Evolutionary conservation across 2,113 vertebrate species (phyloP).

Genomic region (Barbus barbus): DNA sequence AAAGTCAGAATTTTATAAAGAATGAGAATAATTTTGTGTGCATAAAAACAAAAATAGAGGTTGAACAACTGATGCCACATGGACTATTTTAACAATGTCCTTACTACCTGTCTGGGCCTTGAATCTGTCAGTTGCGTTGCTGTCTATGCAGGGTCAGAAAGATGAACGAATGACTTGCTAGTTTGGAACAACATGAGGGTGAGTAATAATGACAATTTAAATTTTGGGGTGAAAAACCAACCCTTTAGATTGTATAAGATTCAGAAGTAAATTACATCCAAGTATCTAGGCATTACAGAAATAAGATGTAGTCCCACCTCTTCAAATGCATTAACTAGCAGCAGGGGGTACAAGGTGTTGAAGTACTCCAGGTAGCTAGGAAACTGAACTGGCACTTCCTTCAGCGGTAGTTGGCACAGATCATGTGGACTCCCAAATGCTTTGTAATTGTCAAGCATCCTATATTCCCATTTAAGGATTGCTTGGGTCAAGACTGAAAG

Average conservation of each 20-base stretch:
- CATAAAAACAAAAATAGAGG: neutral
- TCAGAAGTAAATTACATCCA: neutral
- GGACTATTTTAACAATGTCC: too few species aligned
- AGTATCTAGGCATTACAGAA: neutral
- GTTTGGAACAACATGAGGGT: too few species aligned
- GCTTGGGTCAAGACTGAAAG: constrained; percentile 68
- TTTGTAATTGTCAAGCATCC: constrained; percentile 73
- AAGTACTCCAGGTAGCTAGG: constrained; percentile 77
- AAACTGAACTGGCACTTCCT: constrained; percentile 75
- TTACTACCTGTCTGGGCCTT: neutral
- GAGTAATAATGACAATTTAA: neutral
- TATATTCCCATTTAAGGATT: constrained; percentile 78
- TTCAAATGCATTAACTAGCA: constrained; percentile 84
- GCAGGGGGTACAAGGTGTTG: constrained; percentile 77
- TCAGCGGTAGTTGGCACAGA: constrained; percentile 71
- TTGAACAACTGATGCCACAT: neutral
- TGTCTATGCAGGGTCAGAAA: neutral
- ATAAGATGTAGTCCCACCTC: constrained; percentile 72
- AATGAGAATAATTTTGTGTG: too few species aligned
- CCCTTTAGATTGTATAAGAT: neutral
- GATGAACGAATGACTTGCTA: neutral
- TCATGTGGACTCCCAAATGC: constrained; percentile 71
- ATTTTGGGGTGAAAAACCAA: neutral
- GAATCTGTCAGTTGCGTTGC: neutral
- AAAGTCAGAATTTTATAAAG: too few species aligned